Evolutionary conservation across 2,888 invertebrate species (phyloP), one percentile per base, ranked within the genome.

Genomic region (Colostygia pectinataria): DNA sequence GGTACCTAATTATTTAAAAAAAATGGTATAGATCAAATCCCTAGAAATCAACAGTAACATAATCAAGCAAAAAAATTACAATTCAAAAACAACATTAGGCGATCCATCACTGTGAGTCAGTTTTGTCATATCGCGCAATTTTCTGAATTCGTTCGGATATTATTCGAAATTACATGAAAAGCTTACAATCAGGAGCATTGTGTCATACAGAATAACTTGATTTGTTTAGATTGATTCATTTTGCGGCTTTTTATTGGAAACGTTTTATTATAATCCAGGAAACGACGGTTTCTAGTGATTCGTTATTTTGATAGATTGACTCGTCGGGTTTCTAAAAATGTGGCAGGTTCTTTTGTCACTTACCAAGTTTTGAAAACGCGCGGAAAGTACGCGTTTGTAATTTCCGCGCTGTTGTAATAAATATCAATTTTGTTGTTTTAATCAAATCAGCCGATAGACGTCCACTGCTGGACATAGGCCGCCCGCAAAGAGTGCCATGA

Each of bases 221-320:
- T 79, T 77, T 80, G 80, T 81, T 83, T 83, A 78, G 83, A 82
- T 83, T 74, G 80, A 82, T 83, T 80, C 74, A 82, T 86, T 80
- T 64, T 53, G 41, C 20, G 33, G 36, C 46, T 55, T 61, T 60
- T 60, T 60, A 55, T 40, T 68, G 68, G 66, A 70, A n/a, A n/a
- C n/a, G n/a, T 69, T 61, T 59, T 65, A 70, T 70, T 62, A 58
- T 65, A 66, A 74, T 66, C 69, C 75, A 69, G 75, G 71, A 79
- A 79, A 69, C 56, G 44, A 59, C 57, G 43, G 42, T 53, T 60
- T 59, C 48, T 52, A 54, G 43, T 40, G 48, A 53, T 57, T 40
- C 46, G 51, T 37, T 46, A 54, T 47, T 50, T 53, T 58, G 61
- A 53, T 49, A 50, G 53, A 59, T 40, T 29, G n/a, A n/a, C n/a